These are phyloP conservation scores for Phragmatobia fuliginosa DNA, from an alignment of 2,888 invertebrate genomes.

Conservation along the genomic window DNA sequence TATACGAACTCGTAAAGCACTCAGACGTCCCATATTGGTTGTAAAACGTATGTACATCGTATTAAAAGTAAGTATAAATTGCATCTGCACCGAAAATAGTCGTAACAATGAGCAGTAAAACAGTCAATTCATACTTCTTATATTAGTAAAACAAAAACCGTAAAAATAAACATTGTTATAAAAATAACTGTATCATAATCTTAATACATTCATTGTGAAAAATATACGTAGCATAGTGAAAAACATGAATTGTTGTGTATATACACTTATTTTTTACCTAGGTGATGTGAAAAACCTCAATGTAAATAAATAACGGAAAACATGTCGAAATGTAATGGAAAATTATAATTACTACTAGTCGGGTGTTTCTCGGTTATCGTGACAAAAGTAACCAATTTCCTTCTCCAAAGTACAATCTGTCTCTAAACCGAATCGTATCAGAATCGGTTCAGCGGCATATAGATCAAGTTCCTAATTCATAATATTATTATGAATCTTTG, in stretches of 20 bases:
- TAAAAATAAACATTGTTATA: neutral
- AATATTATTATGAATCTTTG: no score
- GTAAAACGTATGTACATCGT: neutral
- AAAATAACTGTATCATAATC: neutral
- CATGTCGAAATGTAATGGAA: neutral
- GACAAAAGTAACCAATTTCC: no score
- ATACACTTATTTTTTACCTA: no score
- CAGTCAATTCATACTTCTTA: neutral
- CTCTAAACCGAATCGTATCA: no score
- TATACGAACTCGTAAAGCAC: neutral
- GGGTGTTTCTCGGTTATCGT: no score
- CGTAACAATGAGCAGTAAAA: neutral
- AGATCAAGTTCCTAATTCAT: no score
- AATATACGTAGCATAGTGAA: neutral
- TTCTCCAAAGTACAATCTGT: no score
- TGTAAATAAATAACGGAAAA: neutral
- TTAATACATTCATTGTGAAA: neutral
- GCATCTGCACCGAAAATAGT: neutral
- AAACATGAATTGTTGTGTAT: neutral
- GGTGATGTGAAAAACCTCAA: neutral
- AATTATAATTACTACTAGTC: neutral
- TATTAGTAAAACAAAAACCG: neutral
- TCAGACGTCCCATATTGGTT: neutral
- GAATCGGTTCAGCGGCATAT: no score
- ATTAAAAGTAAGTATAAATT: neutral